These are phyloP conservation scores for Minunthozetes semirufus DNA, from an alignment of 2,888 invertebrate species.

Conservation along the genomic window DNA sequence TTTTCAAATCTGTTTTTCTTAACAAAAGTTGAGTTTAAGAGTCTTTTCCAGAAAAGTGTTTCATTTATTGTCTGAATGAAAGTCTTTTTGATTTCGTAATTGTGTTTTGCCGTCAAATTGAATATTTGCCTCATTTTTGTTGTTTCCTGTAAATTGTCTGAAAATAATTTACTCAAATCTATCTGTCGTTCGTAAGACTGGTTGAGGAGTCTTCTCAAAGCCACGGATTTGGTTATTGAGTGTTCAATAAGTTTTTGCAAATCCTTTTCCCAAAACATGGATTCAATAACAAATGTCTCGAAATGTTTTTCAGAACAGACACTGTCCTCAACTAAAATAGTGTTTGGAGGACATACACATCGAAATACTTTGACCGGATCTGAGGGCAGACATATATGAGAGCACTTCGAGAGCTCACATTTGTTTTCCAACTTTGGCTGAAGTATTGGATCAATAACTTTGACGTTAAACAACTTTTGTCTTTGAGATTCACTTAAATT, in stretches of 20 bases:
- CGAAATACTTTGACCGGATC: background rate
- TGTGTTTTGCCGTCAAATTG: background rate
- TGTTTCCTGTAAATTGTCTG: background rate
- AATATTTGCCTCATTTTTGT: background rate
- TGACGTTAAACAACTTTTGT: background rate
- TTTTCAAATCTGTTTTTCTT: too few relatives aligned
- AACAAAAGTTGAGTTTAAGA: background rate
- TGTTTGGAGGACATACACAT: background rate
- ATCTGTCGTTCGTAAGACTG: background rate
- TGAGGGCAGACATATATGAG: slow-evolving; percentile 4
- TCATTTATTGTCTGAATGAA: background rate
- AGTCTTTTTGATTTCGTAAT: background rate
- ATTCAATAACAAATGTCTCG: background rate
- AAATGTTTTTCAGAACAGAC: background rate
- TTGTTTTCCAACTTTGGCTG: background rate
- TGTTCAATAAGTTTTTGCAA: background rate
- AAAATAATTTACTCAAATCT: background rate
- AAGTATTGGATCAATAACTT: background rate
- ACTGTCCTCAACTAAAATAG: background rate
- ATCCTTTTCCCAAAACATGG: background rate
- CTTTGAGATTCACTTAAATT: background rate
- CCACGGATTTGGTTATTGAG: background rate
- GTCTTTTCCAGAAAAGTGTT: background rate
- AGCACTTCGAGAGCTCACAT: background rate
- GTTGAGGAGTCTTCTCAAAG: background rate